A percentile compares a stretch with the other conserved stretches of the same genome.
phyloP scores from a whole-genome alignment of 2,888 invertebrate species.

The Pseudococcus longispinus region DNA sequence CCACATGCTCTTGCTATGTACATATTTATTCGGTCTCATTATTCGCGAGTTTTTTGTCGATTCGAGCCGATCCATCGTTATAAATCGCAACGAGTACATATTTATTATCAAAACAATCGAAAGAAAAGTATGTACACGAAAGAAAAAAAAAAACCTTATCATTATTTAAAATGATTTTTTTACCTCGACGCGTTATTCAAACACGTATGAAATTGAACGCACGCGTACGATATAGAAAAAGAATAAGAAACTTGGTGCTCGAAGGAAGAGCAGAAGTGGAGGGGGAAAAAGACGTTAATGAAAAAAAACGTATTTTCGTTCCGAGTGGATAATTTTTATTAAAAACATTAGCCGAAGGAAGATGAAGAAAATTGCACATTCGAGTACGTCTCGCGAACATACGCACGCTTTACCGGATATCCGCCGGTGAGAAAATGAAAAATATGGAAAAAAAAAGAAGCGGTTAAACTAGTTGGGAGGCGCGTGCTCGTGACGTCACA shows the following conservation, averaged over 20 bases:
- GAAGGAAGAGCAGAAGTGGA: background rate
- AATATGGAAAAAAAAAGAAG: background rate
- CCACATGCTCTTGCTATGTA: background rate
- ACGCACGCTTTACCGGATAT: conserved; percentile 16
- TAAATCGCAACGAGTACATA: background rate
- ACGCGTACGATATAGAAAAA: background rate
- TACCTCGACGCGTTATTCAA: background rate
- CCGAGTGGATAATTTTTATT: background rate
- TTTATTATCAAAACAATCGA: background rate
- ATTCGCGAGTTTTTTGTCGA: background rate
- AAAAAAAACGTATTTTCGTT: conserved; percentile 17
- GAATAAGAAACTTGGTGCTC: background rate
- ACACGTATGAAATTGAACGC: background rate
- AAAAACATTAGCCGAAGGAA: background rate
- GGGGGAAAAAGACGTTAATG: background rate
- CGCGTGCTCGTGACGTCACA: conserved; percentile 28
- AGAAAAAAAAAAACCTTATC: background rate
- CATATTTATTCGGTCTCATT: background rate
- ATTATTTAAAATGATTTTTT: background rate
- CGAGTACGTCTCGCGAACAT: conserved; percentile 5
- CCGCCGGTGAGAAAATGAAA: conserved; percentile 12
- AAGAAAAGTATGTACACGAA: background rate
- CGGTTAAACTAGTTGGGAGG: background rate
- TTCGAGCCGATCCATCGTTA: background rate
- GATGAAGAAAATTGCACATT: conserved; percentile 22